Evolutionary conservation across 2,888 invertebrate species (phyloP), one percentile per base, ranked within the genome.

Genomic region (Rapana venosa): DNA sequence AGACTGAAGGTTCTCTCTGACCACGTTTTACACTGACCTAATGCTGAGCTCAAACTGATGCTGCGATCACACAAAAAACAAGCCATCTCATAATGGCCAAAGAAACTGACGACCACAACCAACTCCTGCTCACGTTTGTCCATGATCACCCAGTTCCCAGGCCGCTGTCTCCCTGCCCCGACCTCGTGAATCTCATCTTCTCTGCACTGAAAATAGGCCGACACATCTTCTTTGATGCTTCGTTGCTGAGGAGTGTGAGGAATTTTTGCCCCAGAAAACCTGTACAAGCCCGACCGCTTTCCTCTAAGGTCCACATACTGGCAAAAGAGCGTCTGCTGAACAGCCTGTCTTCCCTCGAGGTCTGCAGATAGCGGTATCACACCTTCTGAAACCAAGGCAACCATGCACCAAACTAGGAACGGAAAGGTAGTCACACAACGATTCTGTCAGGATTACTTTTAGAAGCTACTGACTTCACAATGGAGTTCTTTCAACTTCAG

Each of bases 21-120:
- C 87, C 87, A 87, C 26, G 26, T 36, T 15, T 87, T n/a, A 66
- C 74, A 87, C 74, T 47, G 36, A 17, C 61, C n/a, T 22, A 86
- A 66, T 22, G 30, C 61, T 22, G n/a, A 6, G 0, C 5, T 15
- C 66, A 86, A 58, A 66, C 86, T 86, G 61, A 30, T 8, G 11
- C 13, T 32, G 2, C 58, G 61, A n/a, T 32, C 17, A 11, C 30
- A 15, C 32, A 86, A 4, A 6, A 86, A 32, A 66, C 86, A 86
- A 2, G 32, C 32, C 20, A 6, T 6, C 1, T 66, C 61, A 11
- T 56, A 6, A 17, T 58, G 13, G n/a, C n/a, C 20, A 15, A 30
- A n/a, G 58, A 58, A 58, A 30, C 17, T 66, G 32, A 86, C 66
- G 22, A 86, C 30, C 32, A 35, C 17, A 4, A 6, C n/a, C 32